phyloP scores from a whole-genome alignment of 2,888 invertebrate species.

The Parthenolecanium corni region DNA sequence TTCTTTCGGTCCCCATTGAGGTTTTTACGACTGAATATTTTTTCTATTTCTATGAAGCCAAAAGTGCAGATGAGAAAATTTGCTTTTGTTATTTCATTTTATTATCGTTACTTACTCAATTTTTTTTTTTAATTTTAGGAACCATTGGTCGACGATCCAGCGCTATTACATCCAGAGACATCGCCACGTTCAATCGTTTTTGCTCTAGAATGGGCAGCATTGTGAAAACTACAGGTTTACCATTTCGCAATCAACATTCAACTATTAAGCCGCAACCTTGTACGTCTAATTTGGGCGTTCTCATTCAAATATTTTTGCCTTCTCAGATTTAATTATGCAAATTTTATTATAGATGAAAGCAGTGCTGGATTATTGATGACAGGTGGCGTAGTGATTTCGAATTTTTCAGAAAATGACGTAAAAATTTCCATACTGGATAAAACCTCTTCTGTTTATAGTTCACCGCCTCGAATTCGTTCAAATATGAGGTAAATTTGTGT shows the following conservation, averaged over 20 bases:
- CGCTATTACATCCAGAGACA: conserved; percentile 20
- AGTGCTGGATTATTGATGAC: conserved; percentile 47
- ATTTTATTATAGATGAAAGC: conserved; percentile 36
- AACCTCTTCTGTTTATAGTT: conserved; percentile 6
- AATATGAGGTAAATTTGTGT: conserved; percentile 12
- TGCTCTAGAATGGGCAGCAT: conserved; percentile 52
- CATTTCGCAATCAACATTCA: conserved; percentile 34
- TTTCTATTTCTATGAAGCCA: background rate
- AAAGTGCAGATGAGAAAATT: too few species aligned
- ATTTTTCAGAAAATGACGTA: conserved; percentile 17
- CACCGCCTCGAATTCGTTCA: conserved; percentile 18
- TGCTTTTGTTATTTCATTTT: too few species aligned
- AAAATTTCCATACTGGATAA: conserved; percentile 12
- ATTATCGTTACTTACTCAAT: too few species aligned
- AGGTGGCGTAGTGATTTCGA: conserved; percentile 36
- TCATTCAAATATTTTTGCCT: background rate
- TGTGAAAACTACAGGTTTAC: conserved; percentile 45
- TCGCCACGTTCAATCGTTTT: conserved; percentile 45
- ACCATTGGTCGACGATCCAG: conserved; percentile 8
- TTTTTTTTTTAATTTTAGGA: background rate
- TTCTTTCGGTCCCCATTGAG: too few species aligned
- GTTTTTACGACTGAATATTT: background rate
- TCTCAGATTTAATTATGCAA: background rate
- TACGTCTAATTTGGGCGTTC: conserved; percentile 31
- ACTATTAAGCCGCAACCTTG: conserved; percentile 35